Base-by-base conservation (phyloP, 2,113 vertebrate species). In the Ictidomys tridecemlineatus region DNA sequence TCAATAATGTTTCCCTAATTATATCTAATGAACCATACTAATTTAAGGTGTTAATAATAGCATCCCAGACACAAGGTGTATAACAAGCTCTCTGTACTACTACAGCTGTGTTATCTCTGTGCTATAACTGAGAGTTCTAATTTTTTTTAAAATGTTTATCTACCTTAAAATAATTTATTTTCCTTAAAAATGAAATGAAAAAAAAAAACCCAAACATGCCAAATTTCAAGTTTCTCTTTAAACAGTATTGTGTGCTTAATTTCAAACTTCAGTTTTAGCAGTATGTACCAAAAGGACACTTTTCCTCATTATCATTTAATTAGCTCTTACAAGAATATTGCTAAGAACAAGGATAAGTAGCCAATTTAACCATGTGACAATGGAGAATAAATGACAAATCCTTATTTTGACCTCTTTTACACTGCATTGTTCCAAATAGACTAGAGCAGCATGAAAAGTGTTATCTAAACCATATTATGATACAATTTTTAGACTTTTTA, bases 231-330 rank as follows among this genome's bases (percentile, higher is more conserved):
- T 8, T 78, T 83, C 89, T 63, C 5, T 83, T 88, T 85, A 77
- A 85, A 37, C 6, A 80, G 20, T 76, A 42, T 82, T 85, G 30
- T 58, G 26, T 48, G 18, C 34, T 76, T 45, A 70, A 91, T 85
- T 91, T 91, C 32, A 93, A 39, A 80, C 3, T 51, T 80, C 39
- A 20, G 24, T 56, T 87, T 67, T 72, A 92, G 4, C 24, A 96
- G n/a, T 72, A 65, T 80, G 22, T 7, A 70, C 5, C n/a, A 92
- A 90, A 78, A 78, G n/a, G 63, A 34, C 20, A 83, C 78, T 72
- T 92, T 89, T 87, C 14, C 28, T 72, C 74, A 79, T 89, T 85
- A 85, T 45, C 72, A 56, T 91, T 89, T 80, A 73, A 95, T 92
- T 94, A 85, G 28, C 32, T 85, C 70, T 95, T 92, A 13, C 32